Percentiles rank a stretch among this genome's conserved stretches.
These are phyloP conservation scores for Ennomos erosarius DNA, from an alignment of 2,888 invertebrate genomes.

Conservation along the genomic window DNA sequence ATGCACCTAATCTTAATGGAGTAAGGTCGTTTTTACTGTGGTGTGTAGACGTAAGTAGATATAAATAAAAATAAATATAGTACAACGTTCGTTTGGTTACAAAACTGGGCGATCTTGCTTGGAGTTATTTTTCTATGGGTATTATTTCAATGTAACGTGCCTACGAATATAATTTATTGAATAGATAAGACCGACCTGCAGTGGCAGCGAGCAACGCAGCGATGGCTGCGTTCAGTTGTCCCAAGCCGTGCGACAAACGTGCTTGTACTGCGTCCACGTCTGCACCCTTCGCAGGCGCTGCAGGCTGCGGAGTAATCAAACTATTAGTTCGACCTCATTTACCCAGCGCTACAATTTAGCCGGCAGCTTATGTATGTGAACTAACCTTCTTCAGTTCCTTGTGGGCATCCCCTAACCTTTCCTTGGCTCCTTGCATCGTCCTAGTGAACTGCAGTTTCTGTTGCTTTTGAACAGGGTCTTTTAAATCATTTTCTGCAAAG, in stretches of 20 bases:
- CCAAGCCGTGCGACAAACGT: conserved; percentile 38
- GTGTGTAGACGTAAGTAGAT: too few relatives aligned
- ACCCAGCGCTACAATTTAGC: too few relatives aligned
- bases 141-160: too few relatives aligned
- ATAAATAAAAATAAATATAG: too few relatives aligned
- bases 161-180: background rate
- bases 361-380: background rate
- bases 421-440: conserved; percentile 30
- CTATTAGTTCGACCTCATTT: too few relatives aligned
- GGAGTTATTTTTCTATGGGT: too few relatives aligned
- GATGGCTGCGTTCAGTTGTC: conserved; percentile 49
- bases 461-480: conserved; percentile 20
- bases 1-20: too few relatives aligned
- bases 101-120: too few relatives aligned
- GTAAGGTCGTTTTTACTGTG: too few relatives aligned
- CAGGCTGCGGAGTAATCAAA: conserved; percentile 20
- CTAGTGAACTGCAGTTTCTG: conserved; percentile 38
- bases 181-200: conserved; percentile 34
- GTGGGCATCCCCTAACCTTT: conserved; percentile 31
- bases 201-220: conserved; percentile 48
- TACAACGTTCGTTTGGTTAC: too few relatives aligned
- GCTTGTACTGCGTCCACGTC: conserved; percentile 18
- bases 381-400: conserved; percentile 37
- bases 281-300: conserved; percentile 24
- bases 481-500: conserved; percentile 8